Conservation (phyloP, 2,888 invertebrate species). For the Crematogaster levior region DNA sequence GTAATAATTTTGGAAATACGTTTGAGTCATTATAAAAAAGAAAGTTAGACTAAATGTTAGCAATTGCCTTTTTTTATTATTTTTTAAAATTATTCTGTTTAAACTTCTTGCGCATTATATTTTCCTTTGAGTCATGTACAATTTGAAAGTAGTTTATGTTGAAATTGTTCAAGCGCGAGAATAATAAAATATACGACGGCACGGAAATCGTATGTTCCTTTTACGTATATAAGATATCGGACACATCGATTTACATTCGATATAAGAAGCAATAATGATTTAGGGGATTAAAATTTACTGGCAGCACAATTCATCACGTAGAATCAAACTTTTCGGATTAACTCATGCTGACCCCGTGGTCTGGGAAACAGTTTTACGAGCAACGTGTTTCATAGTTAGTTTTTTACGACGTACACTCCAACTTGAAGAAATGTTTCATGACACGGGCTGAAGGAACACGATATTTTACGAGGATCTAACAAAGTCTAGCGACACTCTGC, state of each 20-base stretch:
- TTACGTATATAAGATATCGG: slow-evolving; percentile 39
- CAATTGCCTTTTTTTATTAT: neutral
- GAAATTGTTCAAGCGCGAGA: slow-evolving; percentile 33
- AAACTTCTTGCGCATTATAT: neutral
- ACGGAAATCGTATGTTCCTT: slow-evolving; percentile 24
- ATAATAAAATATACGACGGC: slow-evolving; percentile 21
- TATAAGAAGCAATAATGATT: slow-evolving; percentile 39
- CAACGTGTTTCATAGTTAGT: slow-evolving; percentile 32
- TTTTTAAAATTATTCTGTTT: neutral
- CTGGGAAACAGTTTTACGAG: slow-evolving; percentile 45
- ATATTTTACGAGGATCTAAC: slow-evolving; percentile 53
- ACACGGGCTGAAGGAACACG: slow-evolving; percentile 22
- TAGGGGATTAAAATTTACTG: slow-evolving; percentile 20
- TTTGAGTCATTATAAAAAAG: neutral
- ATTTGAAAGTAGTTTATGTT: neutral
- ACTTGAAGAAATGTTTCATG: slow-evolving; percentile 41
- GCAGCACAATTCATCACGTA: slow-evolving; percentile 17
- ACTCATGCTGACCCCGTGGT: slow-evolving; percentile 37
- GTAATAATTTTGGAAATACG: neutral
- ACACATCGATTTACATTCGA: slow-evolving; percentile 40
- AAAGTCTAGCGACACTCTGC: slow-evolving; percentile 51
- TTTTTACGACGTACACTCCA: slow-evolving; percentile 40
- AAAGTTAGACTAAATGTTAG: neutral
- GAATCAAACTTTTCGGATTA: slow-evolving; percentile 35
- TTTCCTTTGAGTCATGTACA: neutral